phyloP scores from a whole-genome alignment of 2,888 invertebrate genomes.

The Thereva unica region DNA sequence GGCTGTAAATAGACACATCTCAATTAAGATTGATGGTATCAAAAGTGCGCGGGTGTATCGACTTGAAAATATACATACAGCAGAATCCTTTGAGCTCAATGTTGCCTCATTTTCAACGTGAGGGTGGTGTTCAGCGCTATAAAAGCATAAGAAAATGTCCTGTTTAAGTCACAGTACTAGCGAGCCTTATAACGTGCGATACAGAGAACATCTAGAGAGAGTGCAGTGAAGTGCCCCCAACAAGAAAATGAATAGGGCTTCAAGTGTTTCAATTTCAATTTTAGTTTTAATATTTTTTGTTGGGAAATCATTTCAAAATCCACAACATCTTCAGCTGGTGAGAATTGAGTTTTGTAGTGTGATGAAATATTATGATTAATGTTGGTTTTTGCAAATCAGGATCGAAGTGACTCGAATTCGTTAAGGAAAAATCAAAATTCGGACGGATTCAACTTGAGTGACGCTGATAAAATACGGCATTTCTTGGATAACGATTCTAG shows the following conservation, averaged over 20 bases:
- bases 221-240: not conserved
- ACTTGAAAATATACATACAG: not conserved
- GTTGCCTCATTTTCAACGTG: conserved; percentile 7
- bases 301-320: conserved; percentile 10
- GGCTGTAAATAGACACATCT: not conserved
- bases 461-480: conserved; percentile 5
- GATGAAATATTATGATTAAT: not conserved
- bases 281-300: conserved; percentile 6
- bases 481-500: conserved; percentile 10
- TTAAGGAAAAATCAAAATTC: not conserved
- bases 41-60: not conserved
- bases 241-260: conserved; percentile 9
- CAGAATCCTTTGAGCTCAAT: too few relatives aligned
- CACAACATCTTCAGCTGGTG: conserved; percentile 8
- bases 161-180: conserved; percentile 13
- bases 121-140: conserved; percentile 10
- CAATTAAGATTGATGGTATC: conserved; percentile 36
- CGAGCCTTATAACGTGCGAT: conserved; percentile 4
- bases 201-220: conserved; percentile 3
- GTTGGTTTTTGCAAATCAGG: not conserved
- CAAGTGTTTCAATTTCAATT: not conserved
- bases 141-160: conserved; percentile 1
- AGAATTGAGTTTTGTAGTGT: not conserved
- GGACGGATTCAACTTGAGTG: not conserved
- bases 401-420: not conserved